Conservation (phyloP, 2,888 invertebrate genomes). For the Trachelus troglodyta region DNA sequence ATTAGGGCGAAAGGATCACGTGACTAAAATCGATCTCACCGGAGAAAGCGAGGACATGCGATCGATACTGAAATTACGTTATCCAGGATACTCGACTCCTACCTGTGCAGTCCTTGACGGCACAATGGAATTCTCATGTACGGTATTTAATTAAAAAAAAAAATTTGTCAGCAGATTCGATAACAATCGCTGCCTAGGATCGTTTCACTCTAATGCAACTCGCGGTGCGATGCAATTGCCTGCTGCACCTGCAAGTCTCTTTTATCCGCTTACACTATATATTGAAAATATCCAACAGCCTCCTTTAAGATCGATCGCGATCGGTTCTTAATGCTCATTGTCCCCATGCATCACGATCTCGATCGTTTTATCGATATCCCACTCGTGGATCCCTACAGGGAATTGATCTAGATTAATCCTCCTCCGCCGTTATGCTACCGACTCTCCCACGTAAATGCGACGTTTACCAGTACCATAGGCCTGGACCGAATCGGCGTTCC, state of each 20-base stretch:
- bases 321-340: conserved; percentile 35
- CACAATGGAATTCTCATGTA: neutral
- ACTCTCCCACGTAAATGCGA: neutral
- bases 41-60: neutral
- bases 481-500: neutral
- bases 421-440: neutral
- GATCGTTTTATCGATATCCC: neutral
- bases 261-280: neutral
- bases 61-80: neutral
- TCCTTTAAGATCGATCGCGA: neutral
- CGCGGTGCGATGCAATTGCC: neutral
- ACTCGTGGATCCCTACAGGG: neutral
- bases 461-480: neutral
- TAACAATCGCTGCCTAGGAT: neutral
- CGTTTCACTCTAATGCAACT: neutral
- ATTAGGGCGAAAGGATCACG: neutral
- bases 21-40: neutral
- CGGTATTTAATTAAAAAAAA: neutral
- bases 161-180: neutral
- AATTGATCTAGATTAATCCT: neutral
- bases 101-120: neutral
- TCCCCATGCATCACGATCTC: conserved; percentile 41
- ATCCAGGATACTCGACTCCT: neutral
- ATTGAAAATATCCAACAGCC: neutral
- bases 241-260: neutral